Conservation (phyloP, 2,113 vertebrate species). For the Fregata magnificens region DNA sequence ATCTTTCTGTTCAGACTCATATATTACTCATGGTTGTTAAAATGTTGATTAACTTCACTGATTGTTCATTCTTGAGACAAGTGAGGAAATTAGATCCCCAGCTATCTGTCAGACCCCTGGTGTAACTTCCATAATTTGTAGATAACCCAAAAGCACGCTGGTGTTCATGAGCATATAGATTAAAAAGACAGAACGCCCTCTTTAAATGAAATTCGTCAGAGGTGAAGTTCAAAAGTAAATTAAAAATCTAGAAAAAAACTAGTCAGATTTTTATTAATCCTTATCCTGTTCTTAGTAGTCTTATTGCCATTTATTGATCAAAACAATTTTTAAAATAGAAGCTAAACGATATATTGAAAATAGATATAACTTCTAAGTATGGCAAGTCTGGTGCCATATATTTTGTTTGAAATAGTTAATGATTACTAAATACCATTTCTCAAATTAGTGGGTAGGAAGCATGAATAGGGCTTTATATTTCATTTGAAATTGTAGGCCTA, state of each 20-base stretch:
- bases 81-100: constrained; percentile 72
- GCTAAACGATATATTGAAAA: not conserved
- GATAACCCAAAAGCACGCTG: constrained; percentile 60
- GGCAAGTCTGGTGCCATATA: not conserved
- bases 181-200: constrained; percentile 63
- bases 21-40: constrained; percentile 58
- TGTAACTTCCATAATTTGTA: constrained; percentile 62
- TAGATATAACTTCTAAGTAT: not conserved
- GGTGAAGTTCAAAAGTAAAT: constrained; percentile 49
- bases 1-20: constrained; percentile 45
- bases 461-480: not conserved
- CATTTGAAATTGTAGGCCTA: not conserved
- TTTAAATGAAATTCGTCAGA: constrained; percentile 64
- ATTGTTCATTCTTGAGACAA: constrained; percentile 66
- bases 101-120: constrained; percentile 58
- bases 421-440: not conserved
- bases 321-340: not conserved
- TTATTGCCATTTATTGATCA: not conserved
- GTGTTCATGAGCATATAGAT: constrained; percentile 60
- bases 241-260: constrained; percentile 46
- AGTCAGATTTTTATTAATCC: constrained; percentile 54
- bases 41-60: constrained; percentile 72
- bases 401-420: not conserved
- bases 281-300: constrained; percentile 29
- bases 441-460: not conserved